Base-by-base conservation (phyloP, 2,888 invertebrate species). In the Aphidoletes aphidimyza region DNA sequence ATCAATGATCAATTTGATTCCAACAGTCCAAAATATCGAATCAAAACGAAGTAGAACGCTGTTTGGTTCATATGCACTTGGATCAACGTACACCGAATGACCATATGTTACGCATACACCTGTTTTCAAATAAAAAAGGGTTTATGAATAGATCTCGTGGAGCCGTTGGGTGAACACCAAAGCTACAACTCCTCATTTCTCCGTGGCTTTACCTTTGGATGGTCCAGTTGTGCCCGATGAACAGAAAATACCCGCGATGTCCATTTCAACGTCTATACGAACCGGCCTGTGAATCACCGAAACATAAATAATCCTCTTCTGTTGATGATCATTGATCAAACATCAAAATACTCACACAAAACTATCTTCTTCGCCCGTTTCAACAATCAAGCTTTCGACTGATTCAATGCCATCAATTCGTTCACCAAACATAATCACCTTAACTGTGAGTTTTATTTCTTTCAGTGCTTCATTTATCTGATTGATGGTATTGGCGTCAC, bases 291-390 rank as follows among this genome's bases (percentile, higher is more conserved):
- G n/a, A 69, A 69, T 34, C n/a, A n/a, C n/a, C n/a, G n/a, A n/a
- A n/a, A n/a, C 11, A 8, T 39, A 39, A 8, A 39, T 5, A n/a
- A n/a, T n/a, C n/a, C n/a, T n/a, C n/a, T n/a, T n/a, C n/a, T n/a
- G n/a, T n/a, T n/a, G 5, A 11, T 39, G 14, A 17, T 19, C 9
- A 47, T 47, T 17, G 47, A 47, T 47, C n/a, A n/a, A n/a, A n/a
- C n/a, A n/a, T n/a, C n/a, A n/a, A n/a, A n/a, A n/a, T n/a, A 85
- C 84, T 78, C 81, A 84, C 84, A 37, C 69, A 69, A 39, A 83
- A 26, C 59, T 34, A 30, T 42, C 5, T 47, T 83, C 78, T 9
- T 85, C 45, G n/a, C n/a, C n/a, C n/a, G 22, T 45, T 26, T 45
- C 30, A 8, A 19, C 37, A 0, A 83, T 2, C 26, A 83, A n/a